Evolutionary conservation across 2,113 vertebrate species (phyloP).

Genomic region (human (Homo sapiens)): GRCh38 chr6:97046501-97047000

Average conservation of each 20-base stretch:
- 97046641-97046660: slow-evolving; percentile 3
- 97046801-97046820: background rate
- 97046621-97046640: background rate
- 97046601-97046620: background rate
- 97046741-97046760: background rate
- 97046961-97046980: slow-evolving; percentile 71
- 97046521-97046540: background rate
- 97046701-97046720: background rate
- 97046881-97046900: slow-evolving; percentile 20
- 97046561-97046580: background rate
- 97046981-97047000: slow-evolving; percentile 70
- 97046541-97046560: background rate
- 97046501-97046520: background rate
- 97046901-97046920: slow-evolving; percentile 11
- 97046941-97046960: slow-evolving; percentile 63
- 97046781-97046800: background rate
- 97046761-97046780: background rate
- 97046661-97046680: background rate
- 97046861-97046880: background rate
- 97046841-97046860: background rate
- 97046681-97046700: background rate
- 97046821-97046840: background rate
- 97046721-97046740: background rate
- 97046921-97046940: slow-evolving; percentile 39
- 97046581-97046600: background rate